Conservation (phyloP, 92 coral and sea anemone genomes). For the Zoanthus sansibaricus region DNA sequence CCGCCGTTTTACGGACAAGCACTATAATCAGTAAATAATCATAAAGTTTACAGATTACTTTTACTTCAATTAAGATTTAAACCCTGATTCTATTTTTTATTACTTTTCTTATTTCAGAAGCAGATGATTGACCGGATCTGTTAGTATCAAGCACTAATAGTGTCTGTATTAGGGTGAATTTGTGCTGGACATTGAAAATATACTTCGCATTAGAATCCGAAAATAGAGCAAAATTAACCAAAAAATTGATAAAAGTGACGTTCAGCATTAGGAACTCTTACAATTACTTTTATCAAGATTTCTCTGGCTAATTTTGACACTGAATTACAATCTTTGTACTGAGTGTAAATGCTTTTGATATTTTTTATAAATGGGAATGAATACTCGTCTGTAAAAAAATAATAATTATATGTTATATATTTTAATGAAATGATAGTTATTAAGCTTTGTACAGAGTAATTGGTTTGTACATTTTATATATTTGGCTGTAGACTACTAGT, state of each 20-base stretch:
- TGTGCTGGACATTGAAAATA: not conserved
- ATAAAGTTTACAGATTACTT: too few relatives aligned
- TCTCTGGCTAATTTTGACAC: not conserved
- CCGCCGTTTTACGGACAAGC: too few relatives aligned
- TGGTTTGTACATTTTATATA: conserved; percentile 4
- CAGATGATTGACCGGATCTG: conserved; percentile 44
- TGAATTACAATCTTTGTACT: not conserved
- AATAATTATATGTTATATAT: conserved; percentile 28
- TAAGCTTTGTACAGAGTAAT: not conserved
- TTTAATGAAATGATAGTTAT: conserved; percentile 20
- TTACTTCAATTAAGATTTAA: not conserved
- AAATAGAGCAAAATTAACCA: not conserved
- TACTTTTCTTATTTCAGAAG: conserved; percentile 22
- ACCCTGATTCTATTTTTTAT: not conserved
- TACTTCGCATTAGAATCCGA: not conserved
- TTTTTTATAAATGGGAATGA: not conserved
- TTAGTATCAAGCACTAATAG: conserved; percentile 13
- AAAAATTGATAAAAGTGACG: not conserved
- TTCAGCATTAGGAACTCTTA: not conserved
- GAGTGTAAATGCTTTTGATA: not conserved
- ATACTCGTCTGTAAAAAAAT: conserved; percentile 22
- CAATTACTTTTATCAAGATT: not conserved
- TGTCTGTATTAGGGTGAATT: not conserved
- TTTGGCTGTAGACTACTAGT: not conserved
- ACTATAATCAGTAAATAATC: too few relatives aligned